Percentiles rank a stretch among this genome's conserved stretches.
These are phyloP conservation scores for Phthorimaea operculella DNA, from an alignment of 1,140 invertebrate genomes.

Conservation along the genomic window DNA sequence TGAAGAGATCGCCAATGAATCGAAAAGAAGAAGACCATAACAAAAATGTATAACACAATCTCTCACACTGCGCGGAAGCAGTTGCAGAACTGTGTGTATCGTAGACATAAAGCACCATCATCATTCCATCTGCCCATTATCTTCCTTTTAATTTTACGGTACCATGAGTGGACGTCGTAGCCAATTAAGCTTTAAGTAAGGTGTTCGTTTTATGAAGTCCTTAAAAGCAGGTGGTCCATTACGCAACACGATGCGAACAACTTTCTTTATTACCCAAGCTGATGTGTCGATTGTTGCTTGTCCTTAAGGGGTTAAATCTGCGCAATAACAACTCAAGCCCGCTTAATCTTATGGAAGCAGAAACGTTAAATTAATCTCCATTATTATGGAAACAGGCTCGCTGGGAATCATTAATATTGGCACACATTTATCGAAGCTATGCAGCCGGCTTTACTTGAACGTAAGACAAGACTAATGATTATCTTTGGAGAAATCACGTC, in stretches of 20 bases:
- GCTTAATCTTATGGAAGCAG: not conserved
- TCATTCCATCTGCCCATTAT: not conserved
- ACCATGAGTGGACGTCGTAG: not conserved
- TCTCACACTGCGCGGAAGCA: no score
- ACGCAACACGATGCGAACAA: not conserved
- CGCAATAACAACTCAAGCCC: not conserved
- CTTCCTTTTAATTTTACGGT: not conserved
- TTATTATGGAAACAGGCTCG: not conserved
- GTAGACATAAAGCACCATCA: no score
- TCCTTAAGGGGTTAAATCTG: not conserved
- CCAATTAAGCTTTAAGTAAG: not conserved
- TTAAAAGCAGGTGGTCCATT: slow-evolving; percentile 4
- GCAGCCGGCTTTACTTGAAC: no score
- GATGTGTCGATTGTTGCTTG: not conserved
- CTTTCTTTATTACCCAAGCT: slow-evolving; percentile 4
- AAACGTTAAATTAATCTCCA: slow-evolving; percentile 2
- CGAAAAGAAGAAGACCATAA: no score
- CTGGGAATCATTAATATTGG: not conserved
- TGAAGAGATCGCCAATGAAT: no score
- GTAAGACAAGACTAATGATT: no score
- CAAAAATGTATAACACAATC: no score
- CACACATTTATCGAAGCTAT: no score
- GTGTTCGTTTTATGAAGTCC: not conserved
- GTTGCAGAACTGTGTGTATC: no score
- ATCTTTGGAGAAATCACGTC: no score